A percentile compares a stretch with the other conserved stretches of the same genome.
phyloP scores from a whole-genome alignment of 2,888 invertebrate genomes.

The Pilophorus perplexus region DNA sequence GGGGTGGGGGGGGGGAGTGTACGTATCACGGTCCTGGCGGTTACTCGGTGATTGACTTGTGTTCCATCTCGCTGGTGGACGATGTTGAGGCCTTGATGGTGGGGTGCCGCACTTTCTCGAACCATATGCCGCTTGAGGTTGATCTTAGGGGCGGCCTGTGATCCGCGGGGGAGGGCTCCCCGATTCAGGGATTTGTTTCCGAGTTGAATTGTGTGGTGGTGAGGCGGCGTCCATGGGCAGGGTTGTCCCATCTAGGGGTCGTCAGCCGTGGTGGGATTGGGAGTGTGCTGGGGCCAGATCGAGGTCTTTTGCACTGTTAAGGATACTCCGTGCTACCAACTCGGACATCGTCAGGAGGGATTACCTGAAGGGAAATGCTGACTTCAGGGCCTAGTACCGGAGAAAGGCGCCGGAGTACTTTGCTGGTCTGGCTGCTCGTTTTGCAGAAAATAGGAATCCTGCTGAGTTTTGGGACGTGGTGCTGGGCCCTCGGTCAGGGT shows the following conservation, averaged over 20 bases:
- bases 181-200: neutral
- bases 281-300: neutral
- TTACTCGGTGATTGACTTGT: too few species aligned
- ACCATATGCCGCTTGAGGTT: neutral
- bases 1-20: too few species aligned
- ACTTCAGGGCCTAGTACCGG: neutral
- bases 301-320: neutral
- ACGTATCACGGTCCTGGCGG: too few species aligned
- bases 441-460: neutral
- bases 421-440: neutral
- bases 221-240: too few species aligned
- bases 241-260: too few species aligned
- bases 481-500: neutral
- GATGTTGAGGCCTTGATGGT: too few species aligned
- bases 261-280: slow-evolving; percentile 8
- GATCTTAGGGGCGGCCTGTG: neutral
- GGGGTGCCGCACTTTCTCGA: too few species aligned
- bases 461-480: neutral
- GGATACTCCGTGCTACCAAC: neutral
- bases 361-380: neutral
- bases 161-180: neutral
- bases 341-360: neutral
- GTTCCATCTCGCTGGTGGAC: too few species aligned
- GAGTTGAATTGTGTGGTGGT: too few species aligned
- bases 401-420: neutral